Conservation (phyloP, 2,797 vertebrate genomes). For the Nothura maculosa region DNA sequence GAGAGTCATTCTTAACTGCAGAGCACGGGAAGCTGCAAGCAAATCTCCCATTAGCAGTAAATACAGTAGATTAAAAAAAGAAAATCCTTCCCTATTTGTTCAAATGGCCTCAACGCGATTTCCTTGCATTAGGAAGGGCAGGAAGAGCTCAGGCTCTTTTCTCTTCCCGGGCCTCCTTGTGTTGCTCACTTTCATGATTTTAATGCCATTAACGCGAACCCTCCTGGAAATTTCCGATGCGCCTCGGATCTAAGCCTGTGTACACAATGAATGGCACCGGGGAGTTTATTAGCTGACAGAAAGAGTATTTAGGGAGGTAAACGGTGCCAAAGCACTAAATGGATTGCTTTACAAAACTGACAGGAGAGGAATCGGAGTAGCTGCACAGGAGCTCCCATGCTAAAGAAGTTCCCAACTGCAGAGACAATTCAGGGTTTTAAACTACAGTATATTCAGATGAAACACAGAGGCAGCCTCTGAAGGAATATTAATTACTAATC, state of each 20-base stretch:
- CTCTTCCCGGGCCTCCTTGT: background rate
- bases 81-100: background rate
- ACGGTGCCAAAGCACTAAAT: background rate
- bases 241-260: background rate
- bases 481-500: background rate
- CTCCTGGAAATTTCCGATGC: background rate
- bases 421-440: background rate
- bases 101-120: background rate
- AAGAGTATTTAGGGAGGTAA: background rate
- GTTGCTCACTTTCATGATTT: background rate
- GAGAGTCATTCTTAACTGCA: constrained; percentile 10
- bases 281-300: background rate
- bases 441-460: background rate
- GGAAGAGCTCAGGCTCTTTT: background rate
- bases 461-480: background rate
- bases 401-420: background rate
- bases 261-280: background rate
- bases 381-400: background rate
- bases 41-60: constrained; percentile 31
- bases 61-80: background rate
- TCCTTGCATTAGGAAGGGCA: background rate
- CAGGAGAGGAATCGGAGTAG: background rate
- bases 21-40: background rate
- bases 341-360: background rate
- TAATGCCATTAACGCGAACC: background rate